Evolutionary conservation across 2,797 vertebrate genomes (phyloP).

Genomic region (Cryptoprocta ferox): DNA sequence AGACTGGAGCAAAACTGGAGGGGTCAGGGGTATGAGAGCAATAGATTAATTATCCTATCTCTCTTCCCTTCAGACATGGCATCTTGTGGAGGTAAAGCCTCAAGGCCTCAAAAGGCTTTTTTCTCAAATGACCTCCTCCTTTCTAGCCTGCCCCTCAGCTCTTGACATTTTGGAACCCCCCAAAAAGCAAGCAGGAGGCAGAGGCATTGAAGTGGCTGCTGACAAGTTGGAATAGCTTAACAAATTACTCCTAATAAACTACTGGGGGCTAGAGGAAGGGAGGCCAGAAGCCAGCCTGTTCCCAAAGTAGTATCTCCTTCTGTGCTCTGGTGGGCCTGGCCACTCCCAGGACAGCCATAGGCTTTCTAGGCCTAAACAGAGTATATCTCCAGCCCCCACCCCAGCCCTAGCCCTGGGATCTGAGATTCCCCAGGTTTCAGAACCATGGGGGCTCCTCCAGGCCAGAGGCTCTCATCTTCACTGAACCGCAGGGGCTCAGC

Average conservation of each 20-base stretch:
- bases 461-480: neutral
- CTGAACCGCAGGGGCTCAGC: neutral
- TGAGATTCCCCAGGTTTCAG: neutral
- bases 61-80: conserved; percentile 16
- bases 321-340: neutral
- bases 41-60: neutral
- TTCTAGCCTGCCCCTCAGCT: conserved; percentile 10
- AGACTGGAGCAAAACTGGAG: neutral
- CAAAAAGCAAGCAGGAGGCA: conserved; percentile 52
- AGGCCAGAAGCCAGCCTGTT: conserved; percentile 25
- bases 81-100: neutral
- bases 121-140: neutral
- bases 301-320: neutral
- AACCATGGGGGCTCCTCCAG: neutral
- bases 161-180: conserved; percentile 5
- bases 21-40: neutral
- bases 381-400: neutral
- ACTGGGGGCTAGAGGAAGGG: neutral
- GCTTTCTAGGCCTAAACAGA: neutral
- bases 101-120: neutral
- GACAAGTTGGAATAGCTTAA: conserved; percentile 86
- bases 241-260: conserved; percentile 86
- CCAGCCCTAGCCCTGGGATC: neutral
- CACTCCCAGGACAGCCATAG: neutral
- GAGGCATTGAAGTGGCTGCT: conserved; percentile 83